These are phyloP conservation scores for Epizoanthus fatuus DNA, from an alignment of 92 coral and sea anemone species.

Conservation along the genomic window DNA sequence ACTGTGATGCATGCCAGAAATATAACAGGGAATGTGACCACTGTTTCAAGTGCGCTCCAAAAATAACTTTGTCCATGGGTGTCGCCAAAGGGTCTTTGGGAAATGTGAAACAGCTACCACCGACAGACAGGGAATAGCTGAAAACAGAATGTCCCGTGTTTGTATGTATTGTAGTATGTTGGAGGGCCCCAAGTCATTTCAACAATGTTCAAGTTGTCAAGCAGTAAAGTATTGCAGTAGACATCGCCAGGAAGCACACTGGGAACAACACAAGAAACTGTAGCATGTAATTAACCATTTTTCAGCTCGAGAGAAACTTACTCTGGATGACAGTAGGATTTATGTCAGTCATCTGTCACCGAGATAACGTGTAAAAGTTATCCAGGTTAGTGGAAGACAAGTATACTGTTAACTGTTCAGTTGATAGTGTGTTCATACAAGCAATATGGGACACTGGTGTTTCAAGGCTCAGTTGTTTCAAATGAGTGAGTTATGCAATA, in stretches of 20 bases:
- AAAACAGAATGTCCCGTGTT: too few species aligned
- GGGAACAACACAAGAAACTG: not conserved
- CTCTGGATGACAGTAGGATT: not conserved
- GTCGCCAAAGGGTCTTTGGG: not conserved
- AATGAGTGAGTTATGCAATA: conserved; percentile 2
- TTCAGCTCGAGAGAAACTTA: not conserved
- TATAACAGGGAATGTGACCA: not conserved
- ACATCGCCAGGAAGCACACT: not conserved
- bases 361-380: not conserved
- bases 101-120: too few species aligned
- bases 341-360: conserved; percentile 19
- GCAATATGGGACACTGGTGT: conserved; percentile 26
- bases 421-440: not conserved
- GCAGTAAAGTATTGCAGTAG: not conserved
- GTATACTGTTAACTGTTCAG: not conserved
- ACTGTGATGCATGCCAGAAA: not conserved
- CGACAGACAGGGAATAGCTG: too few species aligned
- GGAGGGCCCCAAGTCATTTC: too few species aligned
- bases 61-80: not conserved
- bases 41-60: not conserved
- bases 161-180: too few species aligned
- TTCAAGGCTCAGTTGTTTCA: not conserved
- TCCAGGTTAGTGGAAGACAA: not conserved
- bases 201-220: too few species aligned
- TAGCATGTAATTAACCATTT: not conserved